These are phyloP conservation scores for Champsocephalus gunnari DNA, from an alignment of 2,797 vertebrate species.

Conservation along the genomic window DNA sequence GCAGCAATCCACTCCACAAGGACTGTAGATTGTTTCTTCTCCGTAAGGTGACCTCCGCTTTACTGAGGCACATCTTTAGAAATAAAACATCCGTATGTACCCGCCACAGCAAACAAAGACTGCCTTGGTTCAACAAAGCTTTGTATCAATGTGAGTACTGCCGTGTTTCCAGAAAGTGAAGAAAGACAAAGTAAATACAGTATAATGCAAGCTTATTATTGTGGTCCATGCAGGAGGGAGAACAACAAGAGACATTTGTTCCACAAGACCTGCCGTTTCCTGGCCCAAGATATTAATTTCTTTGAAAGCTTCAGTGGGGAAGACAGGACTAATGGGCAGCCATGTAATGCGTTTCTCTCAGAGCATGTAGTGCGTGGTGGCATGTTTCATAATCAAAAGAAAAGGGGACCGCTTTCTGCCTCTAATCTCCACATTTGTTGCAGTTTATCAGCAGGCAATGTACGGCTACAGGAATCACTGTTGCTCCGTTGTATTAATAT, in stretches of 20 bases:
- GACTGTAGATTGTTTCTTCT: constrained; percentile 42
- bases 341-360: constrained; percentile 56
- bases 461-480: constrained; percentile 26
- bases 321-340: constrained; percentile 45
- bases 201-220: constrained; percentile 68
- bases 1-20: constrained; percentile 36
- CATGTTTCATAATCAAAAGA: constrained; percentile 63
- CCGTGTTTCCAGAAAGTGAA: constrained; percentile 54
- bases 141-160: constrained; percentile 50
- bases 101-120: constrained; percentile 59
- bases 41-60: constrained; percentile 65
- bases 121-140: constrained; percentile 63
- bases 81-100: constrained; percentile 45
- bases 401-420: constrained; percentile 19
- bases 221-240: constrained; percentile 67
- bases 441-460: constrained; percentile 44
- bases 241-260: constrained; percentile 57
- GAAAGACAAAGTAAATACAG: constrained; percentile 25
- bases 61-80: constrained; percentile 45
- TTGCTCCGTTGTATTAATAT: constrained; percentile 42
- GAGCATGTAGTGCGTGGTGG: constrained; percentile 59
- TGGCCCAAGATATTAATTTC: constrained; percentile 60
- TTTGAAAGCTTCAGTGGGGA: constrained; percentile 54
- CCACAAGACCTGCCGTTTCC: constrained; percentile 62
- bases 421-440: constrained; percentile 50